Evolutionary conservation across 2,113 vertebrate species (phyloP).

Genomic region (Muscicapa adusta): DNA sequence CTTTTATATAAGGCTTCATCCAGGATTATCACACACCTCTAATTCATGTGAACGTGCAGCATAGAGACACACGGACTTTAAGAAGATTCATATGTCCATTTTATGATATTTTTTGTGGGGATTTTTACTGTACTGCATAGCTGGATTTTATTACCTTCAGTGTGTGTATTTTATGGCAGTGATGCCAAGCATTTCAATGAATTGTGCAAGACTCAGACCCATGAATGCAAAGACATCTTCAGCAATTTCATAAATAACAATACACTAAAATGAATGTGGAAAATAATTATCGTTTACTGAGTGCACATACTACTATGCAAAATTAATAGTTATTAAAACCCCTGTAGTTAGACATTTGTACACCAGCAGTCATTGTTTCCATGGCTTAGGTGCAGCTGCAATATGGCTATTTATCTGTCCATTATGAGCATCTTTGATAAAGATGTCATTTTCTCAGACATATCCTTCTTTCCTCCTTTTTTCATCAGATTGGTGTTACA

Average conservation of each 20-base stretch:
- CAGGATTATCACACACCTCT: background rate
- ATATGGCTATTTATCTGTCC: background rate
- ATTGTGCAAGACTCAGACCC: background rate
- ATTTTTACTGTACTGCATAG: slow-evolving; percentile 45
- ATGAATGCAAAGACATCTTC: background rate
- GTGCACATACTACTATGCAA: background rate
- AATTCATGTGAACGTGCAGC: background rate
- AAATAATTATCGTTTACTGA: background rate
- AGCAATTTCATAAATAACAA: background rate
- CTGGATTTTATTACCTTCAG: slow-evolving; percentile 39
- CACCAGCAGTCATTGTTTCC: background rate
- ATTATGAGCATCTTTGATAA: background rate
- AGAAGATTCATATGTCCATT: slow-evolving; percentile 52
- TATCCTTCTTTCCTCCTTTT: background rate
- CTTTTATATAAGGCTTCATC: background rate
- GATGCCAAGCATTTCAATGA: slow-evolving; percentile 53
- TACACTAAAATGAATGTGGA: background rate
- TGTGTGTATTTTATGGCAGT: slow-evolving; percentile 33
- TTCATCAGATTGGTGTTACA: background rate
- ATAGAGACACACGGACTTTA: background rate
- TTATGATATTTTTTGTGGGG: slow-evolving; percentile 43
- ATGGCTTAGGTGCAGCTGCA: background rate
- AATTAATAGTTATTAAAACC: background rate
- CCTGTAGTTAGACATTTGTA: background rate
- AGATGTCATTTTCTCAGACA: background rate